phyloP scores from a whole-genome alignment of 2,797 vertebrate species.

The Sebastes trivittatus region DNA sequence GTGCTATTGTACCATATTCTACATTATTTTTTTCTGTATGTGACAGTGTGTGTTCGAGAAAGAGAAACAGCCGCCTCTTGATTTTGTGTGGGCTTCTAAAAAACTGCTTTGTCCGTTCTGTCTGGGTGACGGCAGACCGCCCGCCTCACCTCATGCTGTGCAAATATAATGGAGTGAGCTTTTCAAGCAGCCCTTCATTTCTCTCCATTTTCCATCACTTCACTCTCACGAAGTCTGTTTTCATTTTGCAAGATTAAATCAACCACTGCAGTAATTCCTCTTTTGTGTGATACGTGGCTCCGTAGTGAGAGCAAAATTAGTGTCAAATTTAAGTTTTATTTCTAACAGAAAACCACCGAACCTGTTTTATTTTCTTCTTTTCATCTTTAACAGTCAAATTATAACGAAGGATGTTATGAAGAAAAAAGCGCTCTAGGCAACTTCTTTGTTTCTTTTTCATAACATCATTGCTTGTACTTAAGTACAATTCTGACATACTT shows the following conservation, averaged over 20 bases:
- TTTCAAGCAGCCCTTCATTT: conserved; percentile 44
- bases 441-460: not conserved
- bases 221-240: conserved; percentile 19
- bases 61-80: conserved; percentile 13
- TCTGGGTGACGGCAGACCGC: conserved; percentile 34
- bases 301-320: not conserved
- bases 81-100: conserved; percentile 53
- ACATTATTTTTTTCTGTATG: not conserved
- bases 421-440: not conserved
- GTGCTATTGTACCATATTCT: not conserved
- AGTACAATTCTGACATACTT: no score
- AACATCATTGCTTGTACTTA: not conserved
- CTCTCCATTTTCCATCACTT: conserved; percentile 20
- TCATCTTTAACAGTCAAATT: not conserved
- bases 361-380: not conserved
- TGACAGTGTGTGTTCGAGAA: conserved; percentile 8
- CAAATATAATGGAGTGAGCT: conserved; percentile 51
- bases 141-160: conserved; percentile 53
- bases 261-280: not conserved
- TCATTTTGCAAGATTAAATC: conserved; percentile 5
- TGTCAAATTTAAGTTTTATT: not conserved
- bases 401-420: not conserved
- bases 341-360: not conserved
- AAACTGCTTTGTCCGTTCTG: conserved; percentile 39
- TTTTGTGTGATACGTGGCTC: conserved; percentile 4